These are phyloP conservation scores for Neoniphon sammara DNA, from an alignment of 2,797 vertebrate species.

Conservation along the genomic window DNA sequence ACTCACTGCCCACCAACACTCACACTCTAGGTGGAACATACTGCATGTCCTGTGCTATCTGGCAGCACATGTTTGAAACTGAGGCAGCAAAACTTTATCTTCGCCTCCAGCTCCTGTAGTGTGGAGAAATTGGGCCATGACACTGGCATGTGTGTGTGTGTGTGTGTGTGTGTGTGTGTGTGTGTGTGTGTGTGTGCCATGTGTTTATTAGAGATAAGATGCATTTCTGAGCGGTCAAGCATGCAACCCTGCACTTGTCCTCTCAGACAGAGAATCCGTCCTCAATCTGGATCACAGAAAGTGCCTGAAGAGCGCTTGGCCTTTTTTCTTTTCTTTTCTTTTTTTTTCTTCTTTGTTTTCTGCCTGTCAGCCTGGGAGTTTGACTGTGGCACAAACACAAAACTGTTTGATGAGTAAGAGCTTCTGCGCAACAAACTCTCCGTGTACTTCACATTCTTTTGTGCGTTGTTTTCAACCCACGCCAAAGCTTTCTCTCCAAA, in stretches of 20 bases:
- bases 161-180: not conserved
- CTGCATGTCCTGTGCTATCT: constrained; percentile 42
- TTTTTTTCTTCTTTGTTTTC: too few relatives aligned
- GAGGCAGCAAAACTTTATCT: constrained; percentile 32
- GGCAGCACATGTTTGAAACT: not conserved
- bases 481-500: constrained; percentile 29
- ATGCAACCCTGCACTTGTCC: not conserved
- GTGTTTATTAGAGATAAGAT: constrained; percentile 28
- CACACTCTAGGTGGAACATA: constrained; percentile 28
- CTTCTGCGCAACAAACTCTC: not conserved
- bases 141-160: not conserved
- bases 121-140: too few relatives aligned
- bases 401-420: not conserved
- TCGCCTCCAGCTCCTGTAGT: not conserved
- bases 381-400: not conserved
- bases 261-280: not conserved
- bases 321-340: too few relatives aligned
- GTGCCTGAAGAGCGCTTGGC: too few relatives aligned
- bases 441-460: constrained; percentile 7
- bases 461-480: constrained; percentile 36
- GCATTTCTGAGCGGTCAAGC: not conserved
- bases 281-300: not conserved
- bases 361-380: too few relatives aligned
- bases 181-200: not conserved
- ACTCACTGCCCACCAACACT: constrained; percentile 33